Base-by-base conservation (phyloP, 2,797 vertebrate genomes). In the Cygnus olor region DNA sequence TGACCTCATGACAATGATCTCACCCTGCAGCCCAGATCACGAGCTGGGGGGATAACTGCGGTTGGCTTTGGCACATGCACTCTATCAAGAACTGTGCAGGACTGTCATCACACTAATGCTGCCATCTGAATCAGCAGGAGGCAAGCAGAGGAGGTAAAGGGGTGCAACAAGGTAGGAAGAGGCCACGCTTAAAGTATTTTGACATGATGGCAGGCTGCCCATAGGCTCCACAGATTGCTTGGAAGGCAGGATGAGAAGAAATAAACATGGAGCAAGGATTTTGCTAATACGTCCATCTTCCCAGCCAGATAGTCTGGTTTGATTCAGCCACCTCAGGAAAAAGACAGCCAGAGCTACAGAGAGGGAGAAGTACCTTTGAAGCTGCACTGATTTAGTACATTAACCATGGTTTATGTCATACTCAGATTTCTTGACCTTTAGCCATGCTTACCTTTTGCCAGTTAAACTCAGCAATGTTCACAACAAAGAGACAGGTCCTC, bases 11-110 rank as follows among this genome's bases (percentile, higher is more conserved):
- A 61, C 3, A 6, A 53, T 94, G 79, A 81, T 57, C 57, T 76
- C 91, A 91, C 69, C 84, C 94, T 80, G 68, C 94, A 74, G 85
- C 89, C 91, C 54, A 47, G 69, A 90, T 86, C 64, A 25, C 2
- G 20, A 44, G 40, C 28, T 14, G 19, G 20, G 20, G 3, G 25
- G 45, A 63, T 36, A 56, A 40, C 10, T 80, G 38, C 14, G 36
- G 42, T 18, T 10, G 9, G 73, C 20, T 91, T 81, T 84, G 82
- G 79, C 69, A 66, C 61, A 82, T 32, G 7, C 2, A 10, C 38
- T 30, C 27, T 1, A 49, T n/a, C 10, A 8, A 66, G 72, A 83
- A 30, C 27, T 51, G 74, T 77, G 77, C 53, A 90, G 42, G 34
- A 28, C 80, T 89, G 73, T 78, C 84, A 53, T 65, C 45, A 38